Conservation (phyloP, 2,888 invertebrate genomes). For the Hirtodrosophila trivittata region DNA sequence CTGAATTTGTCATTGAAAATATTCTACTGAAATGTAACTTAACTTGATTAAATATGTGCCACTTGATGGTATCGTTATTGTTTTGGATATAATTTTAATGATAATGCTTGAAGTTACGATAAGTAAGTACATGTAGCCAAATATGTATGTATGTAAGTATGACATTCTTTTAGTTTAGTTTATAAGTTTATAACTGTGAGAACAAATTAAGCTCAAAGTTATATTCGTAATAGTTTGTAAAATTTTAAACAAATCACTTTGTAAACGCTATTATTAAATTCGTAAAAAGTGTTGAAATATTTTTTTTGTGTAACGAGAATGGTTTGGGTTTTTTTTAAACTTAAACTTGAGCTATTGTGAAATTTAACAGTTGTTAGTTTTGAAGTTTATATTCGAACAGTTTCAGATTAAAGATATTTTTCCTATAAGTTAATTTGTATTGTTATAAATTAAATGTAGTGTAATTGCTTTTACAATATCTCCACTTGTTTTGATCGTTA, state of each 20-base stretch:
- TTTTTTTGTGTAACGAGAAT: constrained; percentile 21
- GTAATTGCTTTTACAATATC: no score
- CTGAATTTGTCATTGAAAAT: constrained; percentile 53
- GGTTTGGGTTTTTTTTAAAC: constrained; percentile 19
- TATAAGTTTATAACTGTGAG: constrained; percentile 7
- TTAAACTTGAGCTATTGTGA: no score
- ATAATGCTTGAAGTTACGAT: constrained; percentile 52
- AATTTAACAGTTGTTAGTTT: no score
- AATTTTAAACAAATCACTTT: constrained; percentile 6
- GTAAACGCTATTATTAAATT: constrained; percentile 41
- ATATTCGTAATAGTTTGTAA: constrained; percentile 1
- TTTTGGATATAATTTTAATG: constrained; percentile 41
- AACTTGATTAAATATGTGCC: constrained; percentile 59
- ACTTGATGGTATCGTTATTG: constrained; percentile 37
- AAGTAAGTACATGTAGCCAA: constrained; percentile 49
- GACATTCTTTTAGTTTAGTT: constrained; percentile 12
- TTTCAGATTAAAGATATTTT: constrained; percentile 31
- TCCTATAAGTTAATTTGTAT: no score
- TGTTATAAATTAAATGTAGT: no score
- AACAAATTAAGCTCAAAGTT: constrained; percentile 16
- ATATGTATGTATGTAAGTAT: constrained; percentile 24
- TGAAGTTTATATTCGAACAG: constrained; percentile 14
- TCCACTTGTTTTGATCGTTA: no score
- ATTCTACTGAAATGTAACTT: constrained; percentile 48
- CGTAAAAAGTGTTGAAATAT: constrained; percentile 36